Conservation (phyloP, 53 echinoderm and acorn worm genomes). For the Crossaster papposus region DNA sequence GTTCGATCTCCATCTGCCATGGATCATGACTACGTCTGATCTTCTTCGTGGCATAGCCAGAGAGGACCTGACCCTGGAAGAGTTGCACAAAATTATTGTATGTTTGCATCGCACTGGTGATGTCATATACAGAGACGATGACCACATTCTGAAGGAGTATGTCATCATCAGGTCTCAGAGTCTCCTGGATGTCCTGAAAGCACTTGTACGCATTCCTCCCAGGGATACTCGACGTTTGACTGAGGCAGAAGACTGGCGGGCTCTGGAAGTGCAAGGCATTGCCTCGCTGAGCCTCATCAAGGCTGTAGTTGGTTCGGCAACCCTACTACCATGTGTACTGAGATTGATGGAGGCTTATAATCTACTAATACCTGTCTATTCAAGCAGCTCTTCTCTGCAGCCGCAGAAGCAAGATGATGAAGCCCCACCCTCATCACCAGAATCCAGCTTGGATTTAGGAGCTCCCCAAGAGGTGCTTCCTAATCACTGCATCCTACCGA, state of each 20-base stretch:
- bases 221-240: not conserved
- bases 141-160: conserved; percentile 20
- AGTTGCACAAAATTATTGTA: conserved; percentile 10
- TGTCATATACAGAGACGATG: conserved; percentile 43
- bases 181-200: conserved; percentile 50
- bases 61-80: not conserved
- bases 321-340: not conserved
- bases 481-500: not conserved
- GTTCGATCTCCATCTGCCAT: not conserved
- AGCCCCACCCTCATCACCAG: too few species aligned
- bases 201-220: not conserved
- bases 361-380: conserved; percentile 1
- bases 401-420: conserved; percentile 5
- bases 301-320: not conserved
- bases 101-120: conserved; percentile 26
- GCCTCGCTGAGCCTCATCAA: not conserved
- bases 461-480: not conserved
- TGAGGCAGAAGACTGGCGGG: conserved; percentile 1
- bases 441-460: too few species aligned
- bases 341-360: conserved; percentile 5
- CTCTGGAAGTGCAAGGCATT: not conserved
- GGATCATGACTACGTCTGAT: conserved; percentile 10
- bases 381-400: not conserved
- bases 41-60: not conserved
- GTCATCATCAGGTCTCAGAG: conserved; percentile 29